Evolutionary conservation across 2,888 invertebrate species (phyloP), one percentile per base, ranked within the genome.

Genomic region (Barypeithes pellucidus): DNA sequence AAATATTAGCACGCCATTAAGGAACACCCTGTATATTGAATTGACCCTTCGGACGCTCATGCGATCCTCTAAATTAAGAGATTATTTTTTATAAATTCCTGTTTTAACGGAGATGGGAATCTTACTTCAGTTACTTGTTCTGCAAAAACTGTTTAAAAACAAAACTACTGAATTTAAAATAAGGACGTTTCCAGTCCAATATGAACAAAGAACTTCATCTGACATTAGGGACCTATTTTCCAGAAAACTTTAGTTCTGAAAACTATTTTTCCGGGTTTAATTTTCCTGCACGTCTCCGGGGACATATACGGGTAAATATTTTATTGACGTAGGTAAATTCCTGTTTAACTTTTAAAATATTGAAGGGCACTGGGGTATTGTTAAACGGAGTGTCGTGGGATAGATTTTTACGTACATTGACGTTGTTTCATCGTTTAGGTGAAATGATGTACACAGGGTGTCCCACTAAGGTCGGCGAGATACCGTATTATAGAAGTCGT

Each of bases 231-330:
- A 69, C 47, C 73, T 36, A 68, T 68, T 73, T 71, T 66, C 67
- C 52, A 16, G 69, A 60, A 65, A 60, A 69, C 43, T 60, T 60
- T 24, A 69, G 68, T 68, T 39, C 57, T 12, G 52, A 18, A 73
- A 73, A 73, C 73, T 73, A 73, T 73, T 73, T 73, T 69, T 68
- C 65, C 68, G 41, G 65, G 68, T 73, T 73, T 68, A 73, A 73
- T 73, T 50, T 67, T 45, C 65, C 65, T 43, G 60, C 60, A 9
- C 57, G 33, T 11, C 52, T 63, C 67, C 16, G 54, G 39, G 65
- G 60, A 54, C 67, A 20, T 68, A 59, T 62, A 47, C 24, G 47
- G 36, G 60, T 68, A 73, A 67, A 68, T 73, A 73, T 43, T 67
- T 59, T 33, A 67, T 33, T 33, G 47, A 47, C 54, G 11, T 57